Conservation (phyloP, 2,888 invertebrate species). For the Nineta flava region DNA sequence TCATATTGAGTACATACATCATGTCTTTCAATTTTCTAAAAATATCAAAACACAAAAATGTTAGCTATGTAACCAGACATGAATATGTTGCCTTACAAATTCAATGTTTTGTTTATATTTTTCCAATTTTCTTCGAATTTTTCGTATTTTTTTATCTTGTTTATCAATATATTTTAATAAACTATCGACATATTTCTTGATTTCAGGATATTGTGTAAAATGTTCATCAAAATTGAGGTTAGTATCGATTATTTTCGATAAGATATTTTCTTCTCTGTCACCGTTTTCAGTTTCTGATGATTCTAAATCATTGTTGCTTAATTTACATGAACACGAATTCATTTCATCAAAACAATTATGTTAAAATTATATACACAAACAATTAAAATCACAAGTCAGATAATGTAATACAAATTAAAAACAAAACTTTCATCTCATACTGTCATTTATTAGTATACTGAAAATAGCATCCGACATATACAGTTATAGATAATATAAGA, state of each 20-base stretch:
- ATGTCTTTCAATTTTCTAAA: slow-evolving; percentile 15
- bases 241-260: too few species aligned
- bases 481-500: too few species aligned
- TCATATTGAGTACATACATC: slow-evolving; percentile 19
- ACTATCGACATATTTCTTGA: slow-evolving; percentile 37
- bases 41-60: slow-evolving; percentile 6
- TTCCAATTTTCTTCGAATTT: slow-evolving; percentile 38
- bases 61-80: background rate
- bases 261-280: background rate
- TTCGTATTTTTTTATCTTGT: slow-evolving; percentile 39
- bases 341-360: too few species aligned
- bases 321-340: too few species aligned
- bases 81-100: background rate
- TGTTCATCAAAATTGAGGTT: slow-evolving; percentile 18
- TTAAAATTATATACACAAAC: too few species aligned
- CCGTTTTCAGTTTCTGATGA: too few species aligned
- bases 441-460: too few species aligned
- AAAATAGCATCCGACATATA: too few species aligned
- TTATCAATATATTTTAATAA: slow-evolving; percentile 37
- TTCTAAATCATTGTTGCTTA: too few species aligned
- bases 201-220: slow-evolving; percentile 40
- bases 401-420: too few species aligned
- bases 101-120: slow-evolving; percentile 28
- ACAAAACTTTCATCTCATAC: too few species aligned
- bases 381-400: too few species aligned